These are phyloP conservation scores for Tyto alba DNA, from an alignment of 2,113 vertebrate genomes.

Conservation along the genomic window DNA sequence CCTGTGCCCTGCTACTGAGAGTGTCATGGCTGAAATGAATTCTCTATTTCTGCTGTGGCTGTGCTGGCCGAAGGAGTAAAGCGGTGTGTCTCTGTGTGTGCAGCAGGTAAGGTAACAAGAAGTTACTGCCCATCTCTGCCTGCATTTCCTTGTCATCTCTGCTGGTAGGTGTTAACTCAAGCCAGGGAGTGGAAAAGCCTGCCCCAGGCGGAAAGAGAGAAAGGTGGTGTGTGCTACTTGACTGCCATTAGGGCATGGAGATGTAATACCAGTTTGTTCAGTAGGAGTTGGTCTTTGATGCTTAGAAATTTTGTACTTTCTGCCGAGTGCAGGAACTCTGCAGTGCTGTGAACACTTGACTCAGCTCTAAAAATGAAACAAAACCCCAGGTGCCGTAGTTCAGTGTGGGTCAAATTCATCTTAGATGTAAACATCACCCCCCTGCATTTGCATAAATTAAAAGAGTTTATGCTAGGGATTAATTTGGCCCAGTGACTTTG, in stretches of 20 bases:
- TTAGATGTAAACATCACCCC: not conserved
- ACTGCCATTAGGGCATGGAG: not conserved
- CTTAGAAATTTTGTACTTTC: not conserved
- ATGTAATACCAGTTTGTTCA: not conserved
- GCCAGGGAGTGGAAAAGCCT: not conserved
- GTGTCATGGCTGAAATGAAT: not conserved
- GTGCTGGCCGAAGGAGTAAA: not conserved
- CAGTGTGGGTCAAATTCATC: not conserved
- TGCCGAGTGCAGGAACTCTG: not conserved
- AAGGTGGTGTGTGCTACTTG: not conserved
- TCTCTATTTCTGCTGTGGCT: not conserved
- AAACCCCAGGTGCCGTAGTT: not conserved
- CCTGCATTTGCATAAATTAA: not conserved
- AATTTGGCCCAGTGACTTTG: not conserved
- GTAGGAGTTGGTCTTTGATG: not conserved
- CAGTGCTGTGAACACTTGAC: not conserved
- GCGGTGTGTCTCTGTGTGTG: not conserved
- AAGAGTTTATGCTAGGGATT: not conserved
- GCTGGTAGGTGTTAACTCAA: not conserved
- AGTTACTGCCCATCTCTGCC: not conserved
- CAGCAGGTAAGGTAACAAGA: not conserved
- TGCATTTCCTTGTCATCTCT: not conserved
- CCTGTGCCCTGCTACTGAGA: fast-evolving
- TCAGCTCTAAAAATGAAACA: not conserved
- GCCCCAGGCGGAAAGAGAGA: not conserved